These are phyloP conservation scores for Drosophila leonis DNA, from an alignment of 2,888 invertebrate species.

Conservation along the genomic window DNA sequence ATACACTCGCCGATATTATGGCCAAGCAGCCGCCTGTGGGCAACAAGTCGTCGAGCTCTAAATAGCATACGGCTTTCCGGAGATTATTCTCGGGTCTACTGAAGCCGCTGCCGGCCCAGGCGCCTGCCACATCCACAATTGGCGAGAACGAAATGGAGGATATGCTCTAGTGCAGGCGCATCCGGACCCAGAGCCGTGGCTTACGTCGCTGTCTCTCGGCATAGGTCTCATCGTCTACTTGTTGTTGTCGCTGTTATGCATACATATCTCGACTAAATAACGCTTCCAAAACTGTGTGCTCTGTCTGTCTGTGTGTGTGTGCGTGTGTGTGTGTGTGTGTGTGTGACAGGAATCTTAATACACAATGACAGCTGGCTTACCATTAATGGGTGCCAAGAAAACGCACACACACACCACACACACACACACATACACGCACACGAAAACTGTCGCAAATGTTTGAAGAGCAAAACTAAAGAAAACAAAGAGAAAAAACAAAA, in stretches of 20 bases:
- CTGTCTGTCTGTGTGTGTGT: conserved; percentile 4
- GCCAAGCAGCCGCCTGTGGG: conserved; percentile 84
- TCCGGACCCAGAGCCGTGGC: conserved; percentile 52
- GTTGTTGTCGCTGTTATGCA: conserved; percentile 33
- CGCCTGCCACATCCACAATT: conserved; percentile 80
- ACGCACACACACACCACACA: conserved; percentile 2
- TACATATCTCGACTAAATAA: conserved; percentile 56
- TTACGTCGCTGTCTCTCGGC: conserved; percentile 70
- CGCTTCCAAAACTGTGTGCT: conserved; percentile 41
- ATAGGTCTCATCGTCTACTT: conserved; percentile 36
- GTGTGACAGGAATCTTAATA: background rate
- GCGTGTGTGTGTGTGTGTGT: conserved; percentile 4
- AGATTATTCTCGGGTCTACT: conserved; percentile 83
- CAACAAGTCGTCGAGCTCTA: conserved; percentile 76
- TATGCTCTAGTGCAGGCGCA: conserved; percentile 73
- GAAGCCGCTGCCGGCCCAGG: conserved; percentile 82
- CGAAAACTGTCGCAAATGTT: conserved; percentile 49
- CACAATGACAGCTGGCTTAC: conserved; percentile 2
- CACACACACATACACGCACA: conserved; percentile 23
- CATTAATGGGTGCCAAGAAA: conserved; percentile 2
- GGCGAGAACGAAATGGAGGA: conserved; percentile 81
- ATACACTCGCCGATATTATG: conserved; percentile 90
- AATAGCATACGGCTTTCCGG: conserved; percentile 85
- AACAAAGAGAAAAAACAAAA: conserved; percentile 25
- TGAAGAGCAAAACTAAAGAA: conserved; percentile 52